Evolutionary conservation across 1,140 invertebrate genomes (phyloP), one percentile per base, ranked within the genome.

Genomic region (Pachypeltis micranthus): DNA sequence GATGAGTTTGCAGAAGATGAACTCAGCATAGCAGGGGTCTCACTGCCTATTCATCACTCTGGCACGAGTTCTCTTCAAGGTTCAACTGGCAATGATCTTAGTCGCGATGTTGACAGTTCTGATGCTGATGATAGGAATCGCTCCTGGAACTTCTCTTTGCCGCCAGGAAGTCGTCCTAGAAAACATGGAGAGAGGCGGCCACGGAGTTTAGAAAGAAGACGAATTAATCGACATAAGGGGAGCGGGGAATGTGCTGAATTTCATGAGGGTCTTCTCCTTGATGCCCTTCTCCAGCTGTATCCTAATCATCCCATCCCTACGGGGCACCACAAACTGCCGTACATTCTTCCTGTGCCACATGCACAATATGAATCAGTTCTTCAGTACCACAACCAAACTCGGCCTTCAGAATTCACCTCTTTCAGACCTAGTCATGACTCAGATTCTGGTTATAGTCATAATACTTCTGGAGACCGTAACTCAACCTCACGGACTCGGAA

Each of bases 1-100:
- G 83, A 85, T 65, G 84, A 85, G 64, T 83, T 84, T 66, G 83
- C 83, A 63, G 84, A 85, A 71, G 83, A 85, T 67, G 84, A 85
- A 69, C 72, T 85, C 21, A 78, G 76, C 63, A 68, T 78, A 4
- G 77, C 74, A 34, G 77, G 62, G 10, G 24, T 44, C 73, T 73
- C 72, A 70, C 34, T 63, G 62, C 57, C 39, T 19, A 27, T 51
- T 51, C 31, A 31, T 1, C 59, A 65, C 31, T 66, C 64, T 12
- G 64, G 64, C 0, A 66, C 63, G 4, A 67, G 68, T 39, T 67
- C 66, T 4, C 60, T 69, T 23, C 67, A 65, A 25, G 67, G 66
- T 16, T 68, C 65, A 1, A 68, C 65, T 25, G 64, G 66, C 23
- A 70, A 69, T 59, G 68, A 69, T 27, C 54, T 66, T 28, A 66